Base-by-base conservation (phyloP, 2,113 vertebrate genomes). In the Dolichallabes microphthalmus region DNA sequence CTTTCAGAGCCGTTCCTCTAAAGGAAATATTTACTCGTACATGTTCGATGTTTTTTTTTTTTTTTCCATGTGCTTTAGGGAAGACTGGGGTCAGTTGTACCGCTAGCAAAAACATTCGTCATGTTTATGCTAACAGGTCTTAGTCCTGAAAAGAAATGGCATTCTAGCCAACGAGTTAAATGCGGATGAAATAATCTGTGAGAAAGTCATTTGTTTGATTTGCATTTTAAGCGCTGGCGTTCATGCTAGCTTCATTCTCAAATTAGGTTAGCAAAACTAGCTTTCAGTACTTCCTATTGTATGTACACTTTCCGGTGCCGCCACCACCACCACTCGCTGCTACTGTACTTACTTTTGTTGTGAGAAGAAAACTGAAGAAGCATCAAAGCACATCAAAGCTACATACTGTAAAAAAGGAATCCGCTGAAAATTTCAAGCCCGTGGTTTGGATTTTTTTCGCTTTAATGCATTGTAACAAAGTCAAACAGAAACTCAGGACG, bases 61-160 rank as follows among this genome's bases (percentile, higher is more conserved):
- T 50, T 90, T 80, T 88, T 75, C 76, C 75, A 32, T 68, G 87
- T 88, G 17, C 82, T 88, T 85, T 83, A 76, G 20, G 35, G 69
- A 30, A 50, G 69, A 6, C 0, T 2, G 39, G 71, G 39, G 71
- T 50, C 71, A n/a, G 71, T 45, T 25, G 17, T 19, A 69, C 20
- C 17, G 66, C 17, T 20, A 69, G 1, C 17, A 20, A 35, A 22
- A 73, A 17, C 64, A 8, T 14, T 69, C 17, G 14, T 71, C 32
- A 17, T 12, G 11, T 73, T 50, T 12, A 50, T 50, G 9, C 39
- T 45, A 25, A 13, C 69, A 73, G 1, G 32, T 45, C 3, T 39
- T 22, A 20, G 30, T 69, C 66, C 32, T 9, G 66, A 39, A 19
- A 27, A 39, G 32, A 69, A 69, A 71, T 3, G 30, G 1, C 39